Base-by-base conservation (phyloP, 2,888 invertebrate species). In the Kuschelorhynchus macadamiae region DNA sequence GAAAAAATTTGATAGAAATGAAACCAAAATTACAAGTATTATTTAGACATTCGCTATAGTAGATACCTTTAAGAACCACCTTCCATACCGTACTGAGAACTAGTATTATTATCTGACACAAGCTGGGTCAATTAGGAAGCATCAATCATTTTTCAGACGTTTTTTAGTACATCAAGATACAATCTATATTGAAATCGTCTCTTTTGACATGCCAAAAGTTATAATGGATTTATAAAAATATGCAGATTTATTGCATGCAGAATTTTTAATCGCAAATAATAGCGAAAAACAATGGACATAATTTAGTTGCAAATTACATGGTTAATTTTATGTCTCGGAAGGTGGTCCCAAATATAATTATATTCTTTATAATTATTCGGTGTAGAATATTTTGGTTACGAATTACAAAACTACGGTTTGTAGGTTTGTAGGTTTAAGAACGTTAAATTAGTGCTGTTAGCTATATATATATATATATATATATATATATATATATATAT, bases 141-240 rank as follows among this genome's bases (percentile, higher is more conserved):
- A 77, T 78, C 77, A 76, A 76, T 77, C 76, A 78, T 59, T 67
- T 71, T 75, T 69, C 72, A 72, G 72, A 72, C 71, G 59, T 17
- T 14, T 52, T 60, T 60, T 50, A 53, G 68, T 55, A 49, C 20
- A 25, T 21, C 50, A 39, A 57, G 71, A 74, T 76, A 74, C 74
- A 76, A 77, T 77, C 77, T 76, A 76, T 76, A 78, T 77, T 77
- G 74, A 78, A 78, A 76, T 77, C 75, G 70, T 50, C 64, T 49
- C 50, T 57, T 56, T 50, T 65, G 64, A 39, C 57, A 33, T 64
- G 63, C 56, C 63, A 47, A 64, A 64, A 56, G 16, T 25, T 42
- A 33, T 65, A 65, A 65, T 57, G 64, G 57, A 57, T 65, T 56
- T 56, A 64, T 49, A 42, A 50, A 65, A 65, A 65, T 65, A 65